Conservation (phyloP, 2,888 invertebrate genomes). For the Nomada fabriciana region DNA sequence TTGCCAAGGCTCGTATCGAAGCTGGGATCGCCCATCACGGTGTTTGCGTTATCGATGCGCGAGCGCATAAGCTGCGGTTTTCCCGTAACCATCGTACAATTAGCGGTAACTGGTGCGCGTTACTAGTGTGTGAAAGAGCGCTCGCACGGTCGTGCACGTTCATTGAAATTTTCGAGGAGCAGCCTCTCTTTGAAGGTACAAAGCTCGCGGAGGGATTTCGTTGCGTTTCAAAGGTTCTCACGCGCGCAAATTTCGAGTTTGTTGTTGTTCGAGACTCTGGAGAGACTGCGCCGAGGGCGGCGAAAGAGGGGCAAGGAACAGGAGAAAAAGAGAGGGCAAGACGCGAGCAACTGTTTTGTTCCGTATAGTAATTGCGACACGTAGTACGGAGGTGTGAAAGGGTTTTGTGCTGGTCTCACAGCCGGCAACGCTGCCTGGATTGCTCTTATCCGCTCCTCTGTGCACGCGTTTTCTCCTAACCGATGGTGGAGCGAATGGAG, state of each 20-base stretch:
- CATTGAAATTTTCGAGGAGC: conserved; percentile 58
- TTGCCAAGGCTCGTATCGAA: too few relatives aligned
- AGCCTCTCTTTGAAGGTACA: conserved; percentile 53
- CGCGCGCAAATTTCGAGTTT: conserved; percentile 48
- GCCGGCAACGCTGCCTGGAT: conserved; percentile 18
- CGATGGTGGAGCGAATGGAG: conserved; percentile 11
- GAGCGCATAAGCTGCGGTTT: conserved; percentile 52
- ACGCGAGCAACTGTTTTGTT: conserved; percentile 52
- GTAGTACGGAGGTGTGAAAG: conserved; percentile 52
- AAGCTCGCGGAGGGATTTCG: conserved; percentile 49
- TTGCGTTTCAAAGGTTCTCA: conserved; percentile 50
- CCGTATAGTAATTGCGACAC: conserved; percentile 58
- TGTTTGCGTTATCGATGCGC: conserved; percentile 45
- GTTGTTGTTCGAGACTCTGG: conserved; percentile 40
- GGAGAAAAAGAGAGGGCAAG: conserved; percentile 34
- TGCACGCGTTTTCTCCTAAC: conserved; percentile 27
- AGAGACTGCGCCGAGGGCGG: not conserved
- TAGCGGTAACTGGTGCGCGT: conserved; percentile 8
- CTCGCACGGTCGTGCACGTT: conserved; percentile 15
- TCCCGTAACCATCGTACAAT: conserved; percentile 47
- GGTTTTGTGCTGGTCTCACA: conserved; percentile 42
- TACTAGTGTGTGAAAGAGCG: not conserved
- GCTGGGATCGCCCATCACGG: not conserved
- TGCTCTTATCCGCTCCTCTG: conserved; percentile 22
- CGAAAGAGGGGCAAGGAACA: not conserved